These are phyloP conservation scores for Sebastes aleutianus DNA, from an alignment of 2,797 vertebrate species.

Conservation along the genomic window DNA sequence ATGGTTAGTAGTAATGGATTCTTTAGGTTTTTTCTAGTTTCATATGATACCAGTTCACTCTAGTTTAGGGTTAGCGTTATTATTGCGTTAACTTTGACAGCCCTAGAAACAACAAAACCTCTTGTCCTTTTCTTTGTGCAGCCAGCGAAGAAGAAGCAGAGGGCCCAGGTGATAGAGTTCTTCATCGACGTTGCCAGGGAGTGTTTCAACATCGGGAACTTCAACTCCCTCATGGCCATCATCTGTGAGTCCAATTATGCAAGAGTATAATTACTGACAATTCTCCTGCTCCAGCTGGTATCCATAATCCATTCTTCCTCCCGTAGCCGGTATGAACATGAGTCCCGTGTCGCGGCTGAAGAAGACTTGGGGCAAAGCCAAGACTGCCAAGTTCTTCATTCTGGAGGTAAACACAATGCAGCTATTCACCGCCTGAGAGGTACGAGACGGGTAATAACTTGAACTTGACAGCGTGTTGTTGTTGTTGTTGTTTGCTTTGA, in stretches of 20 bases:
- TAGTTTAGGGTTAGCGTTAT: no score
- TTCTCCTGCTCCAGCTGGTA: neutral
- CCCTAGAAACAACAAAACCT: no score
- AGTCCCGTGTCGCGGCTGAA: constrained; percentile 94
- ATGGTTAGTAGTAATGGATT: no score
- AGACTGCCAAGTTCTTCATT: constrained; percentile 96
- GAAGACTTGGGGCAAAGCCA: constrained; percentile 97
- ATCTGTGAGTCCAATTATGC: constrained; percentile 87
- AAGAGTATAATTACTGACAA: neutral
- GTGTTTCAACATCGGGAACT: constrained; percentile 97
- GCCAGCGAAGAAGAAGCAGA: constrained; percentile 95
- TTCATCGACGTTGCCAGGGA: constrained; percentile 94
- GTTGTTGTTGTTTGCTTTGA: constrained; percentile 27
- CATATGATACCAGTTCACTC: no score
- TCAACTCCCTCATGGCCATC: constrained; percentile 96
- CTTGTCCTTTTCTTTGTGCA: constrained; percentile 44
- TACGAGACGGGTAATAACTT: neutral
- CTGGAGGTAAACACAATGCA: constrained; percentile 86
- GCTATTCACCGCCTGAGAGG: neutral
- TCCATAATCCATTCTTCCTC: constrained; percentile 1
- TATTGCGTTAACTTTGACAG: no score
- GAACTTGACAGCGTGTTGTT: constrained; percentile 35
- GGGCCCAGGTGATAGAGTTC: constrained; percentile 94
- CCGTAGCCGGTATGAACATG: constrained; percentile 95
- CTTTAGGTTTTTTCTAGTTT: no score